Conservation (phyloP, 1,140 invertebrate genomes). For the Sitobion miscanthi region DNA sequence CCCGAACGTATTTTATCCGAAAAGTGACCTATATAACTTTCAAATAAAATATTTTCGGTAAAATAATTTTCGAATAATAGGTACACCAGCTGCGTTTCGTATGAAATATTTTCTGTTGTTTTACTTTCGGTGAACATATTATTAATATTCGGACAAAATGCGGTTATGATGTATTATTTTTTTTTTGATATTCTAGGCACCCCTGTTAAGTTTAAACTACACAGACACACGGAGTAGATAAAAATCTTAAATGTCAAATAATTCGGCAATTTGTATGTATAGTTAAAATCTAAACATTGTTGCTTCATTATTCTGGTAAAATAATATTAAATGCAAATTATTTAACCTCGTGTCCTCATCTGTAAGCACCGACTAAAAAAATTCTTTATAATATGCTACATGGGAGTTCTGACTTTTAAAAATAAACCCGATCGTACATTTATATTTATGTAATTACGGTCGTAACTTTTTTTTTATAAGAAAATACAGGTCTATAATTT, state of each 20-base stretch:
- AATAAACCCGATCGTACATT: neutral
- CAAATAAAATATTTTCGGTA: too few species aligned
- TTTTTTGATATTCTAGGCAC: too few species aligned
- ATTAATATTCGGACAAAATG: too few species aligned
- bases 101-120: too few species aligned
- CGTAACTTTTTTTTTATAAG: neutral
- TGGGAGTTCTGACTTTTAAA: neutral
- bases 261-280: neutral
- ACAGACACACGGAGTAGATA: neutral
- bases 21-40: too few species aligned
- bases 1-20: too few species aligned
- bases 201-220: neutral
- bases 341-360: neutral
- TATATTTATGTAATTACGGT: neutral
- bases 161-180: too few species aligned
- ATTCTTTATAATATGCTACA: neutral
- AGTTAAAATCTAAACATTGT: neutral
- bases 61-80: too few species aligned
- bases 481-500: neutral
- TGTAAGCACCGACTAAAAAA: neutral
- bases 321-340: constrained; percentile 12
- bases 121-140: too few species aligned
- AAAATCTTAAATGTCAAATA: neutral
- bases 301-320: neutral
- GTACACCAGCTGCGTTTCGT: too few species aligned